Base-by-base conservation (phyloP, 2,888 invertebrate genomes). In the Hermaeophaga mercurialis region DNA sequence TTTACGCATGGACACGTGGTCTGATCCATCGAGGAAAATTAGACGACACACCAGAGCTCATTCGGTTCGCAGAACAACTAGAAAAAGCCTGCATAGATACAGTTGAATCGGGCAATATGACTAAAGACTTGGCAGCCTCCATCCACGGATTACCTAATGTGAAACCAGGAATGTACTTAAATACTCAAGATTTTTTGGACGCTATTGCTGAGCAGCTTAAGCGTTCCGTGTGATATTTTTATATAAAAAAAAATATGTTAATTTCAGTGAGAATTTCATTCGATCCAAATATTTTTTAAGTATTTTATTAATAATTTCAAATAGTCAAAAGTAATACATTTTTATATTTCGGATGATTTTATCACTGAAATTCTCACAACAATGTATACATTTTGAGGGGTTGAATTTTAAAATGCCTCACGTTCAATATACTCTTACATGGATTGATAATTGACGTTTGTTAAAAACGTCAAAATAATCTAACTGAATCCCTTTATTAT, bases 1-100 rank as follows among this genome's bases (percentile, higher is more conserved):
- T 94, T 71, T 94, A 90, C 79, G 94, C 94, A 7, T 94, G 94
- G 94, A 93, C 94, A 0, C 80, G 91, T 47, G 94, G 94, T 1
- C 81, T 94, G 41, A 82, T 85, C 47, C 94, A 94, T 73, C 83
- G 94, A 63, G 94, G 91, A 44, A 88, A 88, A 73, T 79, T 94
- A 33, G 94, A 94, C 72, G 79, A 81, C 62, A 94, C 89, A 24
- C 83, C 85, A 0, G 90, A 90, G 3, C 79, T 94, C 49, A 82
- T 80, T n/a, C 81, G 76, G 46, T 94, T 91, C 75, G 91, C 89
- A 12, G 73, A 80, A 31, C 79, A 82, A 18, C 79, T 94, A 60
- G 94, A 94, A 78, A 81, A 88, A 76, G 89, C 92, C 0, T 94
- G 94, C 75, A 84, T 94, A 1, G 89, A 90, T 68, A 88, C 88